These are phyloP conservation scores for Lipophrys pholis DNA, from an alignment of 2,113 vertebrate species.

Conservation along the genomic window DNA sequence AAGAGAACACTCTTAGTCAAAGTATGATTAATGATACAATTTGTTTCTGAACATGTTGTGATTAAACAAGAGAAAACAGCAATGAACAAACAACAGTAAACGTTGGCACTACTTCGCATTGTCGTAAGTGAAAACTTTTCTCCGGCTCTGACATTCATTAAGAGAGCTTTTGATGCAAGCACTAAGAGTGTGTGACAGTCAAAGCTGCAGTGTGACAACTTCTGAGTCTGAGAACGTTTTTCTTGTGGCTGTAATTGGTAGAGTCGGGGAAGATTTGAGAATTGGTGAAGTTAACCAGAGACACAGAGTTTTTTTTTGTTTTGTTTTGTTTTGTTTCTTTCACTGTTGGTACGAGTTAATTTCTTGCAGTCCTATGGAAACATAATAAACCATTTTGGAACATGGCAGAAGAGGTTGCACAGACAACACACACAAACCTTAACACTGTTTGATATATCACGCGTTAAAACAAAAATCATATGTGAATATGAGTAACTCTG, in stretches of 20 bases:
- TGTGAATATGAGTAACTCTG: too few relatives aligned
- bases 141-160: constrained; percentile 10
- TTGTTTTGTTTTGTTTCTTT: neutral
- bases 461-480: too few relatives aligned
- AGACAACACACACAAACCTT: neutral
- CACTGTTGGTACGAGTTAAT: too few relatives aligned
- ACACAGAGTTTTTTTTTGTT: constrained; percentile 2
- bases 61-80: neutral
- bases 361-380: neutral
- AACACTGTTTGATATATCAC: neutral
- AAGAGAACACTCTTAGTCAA: neutral
- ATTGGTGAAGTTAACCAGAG: constrained; percentile 15
- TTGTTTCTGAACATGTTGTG: neutral
- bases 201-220: constrained; percentile 1
- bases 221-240: constrained; percentile 5
- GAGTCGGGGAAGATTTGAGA: neutral
- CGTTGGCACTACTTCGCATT: neutral
- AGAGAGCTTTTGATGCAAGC: neutral
- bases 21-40: neutral
- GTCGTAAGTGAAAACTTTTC: neutral
- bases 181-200: neutral
- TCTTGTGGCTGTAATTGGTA: constrained; percentile 1
- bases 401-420: neutral
- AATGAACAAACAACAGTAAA: neutral
- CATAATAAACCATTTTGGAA: constrained; percentile 8